These are phyloP conservation scores for Chlamydotis undulata DNA, from an alignment of 2,113 vertebrate genomes.

Conservation along the genomic window DNA sequence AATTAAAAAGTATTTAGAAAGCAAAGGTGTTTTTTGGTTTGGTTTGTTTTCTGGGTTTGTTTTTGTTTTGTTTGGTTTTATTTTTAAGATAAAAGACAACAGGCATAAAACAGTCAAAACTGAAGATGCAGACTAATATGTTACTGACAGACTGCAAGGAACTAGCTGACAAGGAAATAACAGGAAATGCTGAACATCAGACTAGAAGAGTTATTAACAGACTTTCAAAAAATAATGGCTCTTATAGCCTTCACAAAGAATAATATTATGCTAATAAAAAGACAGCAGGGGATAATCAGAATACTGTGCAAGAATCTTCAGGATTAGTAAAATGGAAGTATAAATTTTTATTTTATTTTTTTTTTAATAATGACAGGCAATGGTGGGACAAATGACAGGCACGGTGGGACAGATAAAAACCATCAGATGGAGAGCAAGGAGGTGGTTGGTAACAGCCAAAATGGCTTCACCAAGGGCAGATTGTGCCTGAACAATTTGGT, in stretches of 20 bases:
- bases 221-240: rapidly evolving
- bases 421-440: no score
- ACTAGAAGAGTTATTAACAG: neutral
- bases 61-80: no score
- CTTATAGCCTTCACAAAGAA: neutral
- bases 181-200: neutral
- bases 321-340: neutral
- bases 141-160: neutral
- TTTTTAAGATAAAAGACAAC: neutral
- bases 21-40: neutral
- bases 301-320: neutral
- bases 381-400: neutral
- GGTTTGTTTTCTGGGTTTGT: neutral
- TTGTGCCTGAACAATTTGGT: no score
- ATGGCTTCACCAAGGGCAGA: no score
- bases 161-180: neutral
- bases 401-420: neutral
- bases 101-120: neutral
- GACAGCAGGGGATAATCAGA: neutral
- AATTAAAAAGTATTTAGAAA: neutral
- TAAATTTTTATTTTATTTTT: neutral
- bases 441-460: no score
- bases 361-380: neutral
- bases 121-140: neutral
- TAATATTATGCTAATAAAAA: neutral